Evolutionary conservation across 2,888 invertebrate genomes (phyloP), one percentile per base, ranked within the genome.

Genomic region (Dynastes grantii): DNA sequence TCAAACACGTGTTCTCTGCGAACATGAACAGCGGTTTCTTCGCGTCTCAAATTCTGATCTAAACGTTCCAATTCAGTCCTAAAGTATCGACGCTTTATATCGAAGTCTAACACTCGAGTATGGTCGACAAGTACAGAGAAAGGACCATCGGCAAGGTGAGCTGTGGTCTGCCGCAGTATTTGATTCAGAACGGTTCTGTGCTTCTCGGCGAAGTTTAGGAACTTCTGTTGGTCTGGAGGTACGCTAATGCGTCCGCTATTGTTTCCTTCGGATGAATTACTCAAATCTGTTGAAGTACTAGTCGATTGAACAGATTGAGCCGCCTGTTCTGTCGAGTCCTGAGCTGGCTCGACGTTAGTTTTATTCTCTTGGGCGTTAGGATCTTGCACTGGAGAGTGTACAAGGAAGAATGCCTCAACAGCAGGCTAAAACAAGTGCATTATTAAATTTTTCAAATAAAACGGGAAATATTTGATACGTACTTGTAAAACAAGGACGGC

Each of bases 331-430:
- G 51, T 67, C 53, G 78, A 37, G 8, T 79, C 71, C 55, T 78
- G 70, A 3, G 75, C 37, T 29, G 83, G 80, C 40, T 84, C 86
- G 5, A 58, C 13, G 68, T 53, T 53, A 58, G 27, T 16, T 55
- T 76, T 77, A 61, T 58, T 77, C 11, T 76, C 70, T 37, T 76
- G 49, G 11, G 64, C 49, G 27, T 77, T 80, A 6, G 79, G 63
- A 51, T 87, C 91, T 90, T 81, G 91, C 88, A 83, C 88, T 3
- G 94, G 93, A 22, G 96, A 95, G 86, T 97, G 96, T 2, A 96
- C 95, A 76, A 97, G 89, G 90, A 97, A 97, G 90, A 97, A 97
- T 11, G 96, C 96, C 89, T 97, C 97, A 2, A 97, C 96, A 4
- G 96, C 95, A 37, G 96, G 95, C 89, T 93, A 85, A 11, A 86